Conservation (phyloP, 2,888 invertebrate genomes). For the Andrena hattorfiana region DNA sequence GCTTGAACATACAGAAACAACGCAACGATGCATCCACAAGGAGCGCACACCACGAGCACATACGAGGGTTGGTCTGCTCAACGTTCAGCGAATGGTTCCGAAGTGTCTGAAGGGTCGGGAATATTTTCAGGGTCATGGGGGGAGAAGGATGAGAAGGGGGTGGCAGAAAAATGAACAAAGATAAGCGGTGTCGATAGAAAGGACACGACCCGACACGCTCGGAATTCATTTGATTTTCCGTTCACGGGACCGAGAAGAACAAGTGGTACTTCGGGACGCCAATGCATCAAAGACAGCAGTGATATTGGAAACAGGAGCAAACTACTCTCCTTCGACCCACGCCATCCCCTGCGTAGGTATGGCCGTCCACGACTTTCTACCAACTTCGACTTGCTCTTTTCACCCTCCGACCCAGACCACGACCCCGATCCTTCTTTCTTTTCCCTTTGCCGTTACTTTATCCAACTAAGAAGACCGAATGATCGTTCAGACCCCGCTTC, state of each 20-base stretch:
- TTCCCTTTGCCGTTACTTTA: conserved; percentile 30
- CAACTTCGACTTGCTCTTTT: conserved; percentile 64
- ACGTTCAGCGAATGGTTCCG: background rate
- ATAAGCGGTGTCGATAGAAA: conserved; percentile 48
- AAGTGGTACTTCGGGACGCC: conserved; percentile 69
- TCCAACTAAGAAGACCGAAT: conserved; percentile 34
- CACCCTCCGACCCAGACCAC: conserved; percentile 47
- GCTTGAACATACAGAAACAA: background rate
- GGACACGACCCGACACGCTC: conserved; percentile 63
- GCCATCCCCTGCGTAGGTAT: conserved; percentile 10
- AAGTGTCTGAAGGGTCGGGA: background rate
- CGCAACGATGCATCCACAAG: background rate
- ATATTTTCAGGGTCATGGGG: conserved; percentile 20
- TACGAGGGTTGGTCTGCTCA: background rate
- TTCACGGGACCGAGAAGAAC: conserved; percentile 68
- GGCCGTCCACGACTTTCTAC: conserved; percentile 59
- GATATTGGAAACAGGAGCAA: conserved; percentile 74
- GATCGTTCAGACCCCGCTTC: conserved; percentile 24
- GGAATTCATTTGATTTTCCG: conserved; percentile 75
- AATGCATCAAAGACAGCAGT: conserved; percentile 68
- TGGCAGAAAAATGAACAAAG: conserved; percentile 38
- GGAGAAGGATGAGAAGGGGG: background rate
- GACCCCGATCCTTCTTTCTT: conserved; percentile 21
- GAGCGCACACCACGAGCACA: background rate
- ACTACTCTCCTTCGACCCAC: conserved; percentile 40